Conservation (phyloP, 2,797 vertebrate species). For the Sparus aurata region DNA sequence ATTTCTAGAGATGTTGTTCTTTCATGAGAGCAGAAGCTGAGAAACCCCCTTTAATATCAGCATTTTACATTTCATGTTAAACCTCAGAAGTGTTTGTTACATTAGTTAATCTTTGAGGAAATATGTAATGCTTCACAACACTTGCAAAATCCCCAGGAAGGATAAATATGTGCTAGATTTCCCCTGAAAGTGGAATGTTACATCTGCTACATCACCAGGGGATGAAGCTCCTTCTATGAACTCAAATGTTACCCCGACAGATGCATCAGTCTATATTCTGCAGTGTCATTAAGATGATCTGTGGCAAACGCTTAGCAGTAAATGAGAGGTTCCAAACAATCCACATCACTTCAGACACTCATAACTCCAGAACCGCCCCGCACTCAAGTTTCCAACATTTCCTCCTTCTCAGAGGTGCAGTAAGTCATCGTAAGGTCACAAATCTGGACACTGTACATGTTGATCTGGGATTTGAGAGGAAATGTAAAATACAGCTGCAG, state of each 20-base stretch:
- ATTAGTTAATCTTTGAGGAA: conserved; percentile 7
- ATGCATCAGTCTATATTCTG: background rate
- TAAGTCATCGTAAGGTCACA: conserved; percentile 62
- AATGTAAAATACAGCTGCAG: conserved; percentile 79
- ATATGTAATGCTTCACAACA: background rate
- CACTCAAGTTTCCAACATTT: conserved; percentile 34
- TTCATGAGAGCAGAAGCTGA: too few relatives aligned
- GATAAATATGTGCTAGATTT: background rate
- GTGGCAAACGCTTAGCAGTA: conserved; percentile 1
- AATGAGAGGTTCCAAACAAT: background rate
- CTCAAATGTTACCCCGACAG: conserved; percentile 12
- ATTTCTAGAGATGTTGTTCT: too few relatives aligned
- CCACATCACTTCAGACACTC: conserved; percentile 1
- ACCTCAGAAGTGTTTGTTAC: background rate
- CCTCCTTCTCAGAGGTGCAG: conserved; percentile 54
- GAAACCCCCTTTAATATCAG: too few relatives aligned
- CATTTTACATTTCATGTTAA: too few relatives aligned
- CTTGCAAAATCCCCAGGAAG: conserved; percentile 6
- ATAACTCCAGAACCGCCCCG: conserved; percentile 10
- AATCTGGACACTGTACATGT: conserved; percentile 52
- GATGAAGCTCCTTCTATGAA: background rate
- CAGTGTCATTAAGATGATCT: conserved; percentile 14
- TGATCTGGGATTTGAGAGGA: conserved; percentile 71
- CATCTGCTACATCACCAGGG: background rate
- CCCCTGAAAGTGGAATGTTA: background rate